phyloP scores from a whole-genome alignment of 1,140 invertebrate species.

The Semibalanus balanoides region DNA sequence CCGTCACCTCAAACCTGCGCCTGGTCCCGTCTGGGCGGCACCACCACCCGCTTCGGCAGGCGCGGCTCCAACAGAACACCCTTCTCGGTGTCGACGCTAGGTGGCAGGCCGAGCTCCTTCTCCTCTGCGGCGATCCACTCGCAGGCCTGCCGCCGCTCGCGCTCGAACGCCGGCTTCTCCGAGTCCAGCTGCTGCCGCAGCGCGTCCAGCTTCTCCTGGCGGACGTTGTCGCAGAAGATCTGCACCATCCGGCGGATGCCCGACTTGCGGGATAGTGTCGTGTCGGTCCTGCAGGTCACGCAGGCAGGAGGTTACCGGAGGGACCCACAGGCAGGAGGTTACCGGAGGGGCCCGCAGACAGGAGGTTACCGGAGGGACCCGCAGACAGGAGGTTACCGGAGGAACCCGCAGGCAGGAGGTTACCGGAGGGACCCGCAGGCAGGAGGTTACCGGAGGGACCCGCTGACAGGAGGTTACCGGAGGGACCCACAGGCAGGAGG shows the following conservation, averaged over 20 bases:
- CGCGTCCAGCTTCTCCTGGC: not conserved
- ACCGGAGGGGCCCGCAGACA: no score
- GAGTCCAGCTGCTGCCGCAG: not conserved
- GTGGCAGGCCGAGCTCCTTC: not conserved
- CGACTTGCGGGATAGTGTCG: not conserved
- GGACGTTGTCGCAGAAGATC: not conserved
- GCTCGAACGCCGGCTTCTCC: not conserved
- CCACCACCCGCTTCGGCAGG: not conserved
- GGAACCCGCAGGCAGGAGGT: no score
- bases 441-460: no score
- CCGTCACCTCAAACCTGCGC: not conserved
- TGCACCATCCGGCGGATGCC: not conserved
- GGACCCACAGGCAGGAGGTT: no score
- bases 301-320: no score
- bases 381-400: no score
- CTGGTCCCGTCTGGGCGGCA: not conserved
- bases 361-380: no score
- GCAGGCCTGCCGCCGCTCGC: not conserved
- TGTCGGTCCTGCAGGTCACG: not conserved
- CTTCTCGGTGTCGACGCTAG: not conserved
- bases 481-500: no score
- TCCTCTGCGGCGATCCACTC: not conserved
- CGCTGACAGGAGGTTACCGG: no score
- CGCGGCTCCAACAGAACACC: not conserved
- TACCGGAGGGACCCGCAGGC: no score